Percentiles rank a stretch among this genome's conserved stretches.
Conservation (phyloP, 2,113 vertebrate genomes). For the Anarhynchus alexandrinus region DNA sequence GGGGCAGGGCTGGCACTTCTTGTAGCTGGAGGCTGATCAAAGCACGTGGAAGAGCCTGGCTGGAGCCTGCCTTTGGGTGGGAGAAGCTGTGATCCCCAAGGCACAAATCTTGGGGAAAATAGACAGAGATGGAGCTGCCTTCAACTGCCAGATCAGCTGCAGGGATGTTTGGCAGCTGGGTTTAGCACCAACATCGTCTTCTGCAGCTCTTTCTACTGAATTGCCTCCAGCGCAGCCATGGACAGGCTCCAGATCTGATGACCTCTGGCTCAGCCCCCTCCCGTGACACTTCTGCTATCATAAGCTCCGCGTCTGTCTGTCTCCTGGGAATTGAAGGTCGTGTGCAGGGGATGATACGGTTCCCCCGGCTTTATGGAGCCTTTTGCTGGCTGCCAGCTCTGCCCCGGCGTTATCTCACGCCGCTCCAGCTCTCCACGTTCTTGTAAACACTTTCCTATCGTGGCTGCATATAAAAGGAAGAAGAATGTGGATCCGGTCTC, state of each 20-base stretch:
- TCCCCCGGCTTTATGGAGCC: background rate
- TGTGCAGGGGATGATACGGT: background rate
- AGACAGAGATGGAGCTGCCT: background rate
- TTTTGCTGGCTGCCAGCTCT: background rate
- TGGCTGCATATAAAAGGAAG: background rate
- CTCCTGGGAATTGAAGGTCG: background rate
- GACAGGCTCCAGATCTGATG: background rate
- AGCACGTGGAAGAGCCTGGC: background rate
- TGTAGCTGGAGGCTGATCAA: background rate
- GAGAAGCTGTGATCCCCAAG: background rate
- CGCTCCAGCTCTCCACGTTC: background rate
- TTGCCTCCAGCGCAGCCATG: background rate
- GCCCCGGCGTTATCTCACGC: accelerated
- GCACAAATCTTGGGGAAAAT: background rate
- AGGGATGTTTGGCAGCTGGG: background rate
- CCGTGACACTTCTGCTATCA: background rate
- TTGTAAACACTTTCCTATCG: background rate
- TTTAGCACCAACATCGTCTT: background rate
- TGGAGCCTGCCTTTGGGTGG: background rate
- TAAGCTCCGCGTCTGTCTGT: accelerated
- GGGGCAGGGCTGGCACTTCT: background rate
- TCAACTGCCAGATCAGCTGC: background rate
- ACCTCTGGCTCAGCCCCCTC: background rate
- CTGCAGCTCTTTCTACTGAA: background rate
- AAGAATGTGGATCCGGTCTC: background rate